Evolutionary conservation across 2,888 invertebrate species (phyloP).

Genomic region (Hyppa rectilinea): DNA sequence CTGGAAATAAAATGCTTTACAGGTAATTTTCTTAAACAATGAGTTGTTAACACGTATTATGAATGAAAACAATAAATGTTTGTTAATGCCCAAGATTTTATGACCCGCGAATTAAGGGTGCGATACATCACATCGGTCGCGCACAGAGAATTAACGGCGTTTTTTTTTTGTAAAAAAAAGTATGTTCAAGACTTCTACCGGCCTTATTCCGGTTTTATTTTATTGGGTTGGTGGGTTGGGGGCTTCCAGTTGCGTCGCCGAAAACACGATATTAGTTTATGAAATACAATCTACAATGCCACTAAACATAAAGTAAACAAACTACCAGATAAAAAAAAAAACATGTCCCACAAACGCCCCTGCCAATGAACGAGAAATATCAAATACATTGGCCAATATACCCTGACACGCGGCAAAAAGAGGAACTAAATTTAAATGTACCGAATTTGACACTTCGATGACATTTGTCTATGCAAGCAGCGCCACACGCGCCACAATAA

Average conservation of each 20-base stretch:
- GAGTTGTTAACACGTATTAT: neutral
- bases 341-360: slow-evolving; percentile 26
- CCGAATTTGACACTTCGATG: slow-evolving; percentile 14
- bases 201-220: no score
- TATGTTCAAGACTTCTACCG: no score
- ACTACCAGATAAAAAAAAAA: slow-evolving; percentile 12
- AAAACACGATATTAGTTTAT: neutral
- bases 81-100: neutral
- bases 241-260: neutral
- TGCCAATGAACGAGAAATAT: slow-evolving; percentile 6
- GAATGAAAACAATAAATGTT: slow-evolving; percentile 4
- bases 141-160: neutral
- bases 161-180: no score
- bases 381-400: slow-evolving; percentile 1
- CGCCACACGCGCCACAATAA: neutral
- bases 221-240: no score
- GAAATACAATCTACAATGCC: slow-evolving; percentile 14
- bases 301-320: slow-evolving; percentile 20
- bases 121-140: neutral
- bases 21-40: neutral
- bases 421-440: slow-evolving; percentile 22
- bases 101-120: neutral
- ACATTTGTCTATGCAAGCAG: slow-evolving; percentile 9
- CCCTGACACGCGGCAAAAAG: neutral
- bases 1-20: neutral